Conservation (phyloP, 2,888 invertebrate species). For the Heliothis peltigera region DNA sequence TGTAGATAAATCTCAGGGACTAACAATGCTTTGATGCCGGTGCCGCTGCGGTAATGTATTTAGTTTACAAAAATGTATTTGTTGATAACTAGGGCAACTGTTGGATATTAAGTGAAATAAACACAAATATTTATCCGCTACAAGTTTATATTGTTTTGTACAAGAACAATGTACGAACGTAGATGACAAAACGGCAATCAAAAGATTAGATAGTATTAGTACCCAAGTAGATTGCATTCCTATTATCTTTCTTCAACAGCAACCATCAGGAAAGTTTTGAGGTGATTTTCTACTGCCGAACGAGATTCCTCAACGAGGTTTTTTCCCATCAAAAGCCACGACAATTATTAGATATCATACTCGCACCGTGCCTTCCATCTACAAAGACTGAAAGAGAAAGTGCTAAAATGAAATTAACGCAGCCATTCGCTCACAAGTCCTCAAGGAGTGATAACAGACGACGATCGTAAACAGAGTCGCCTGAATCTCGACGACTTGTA, state of each 20-base stretch:
- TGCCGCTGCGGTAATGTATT: no score
- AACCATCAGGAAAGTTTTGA: no score
- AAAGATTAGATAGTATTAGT: no score
- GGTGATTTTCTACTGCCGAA: neutral
- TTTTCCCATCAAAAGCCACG: neutral
- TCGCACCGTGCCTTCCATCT: neutral
- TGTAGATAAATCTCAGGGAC: constrained; percentile 16
- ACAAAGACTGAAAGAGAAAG: constrained; percentile 10
- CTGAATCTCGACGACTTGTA: constrained; percentile 44
- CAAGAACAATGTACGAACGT: no score
- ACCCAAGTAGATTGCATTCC: no score
- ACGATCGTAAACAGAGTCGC: constrained; percentile 47
- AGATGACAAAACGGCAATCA: no score
- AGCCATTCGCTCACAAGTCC: constrained; percentile 29
- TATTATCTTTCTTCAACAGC: no score
- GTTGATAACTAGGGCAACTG: no score
- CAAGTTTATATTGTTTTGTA: no score
- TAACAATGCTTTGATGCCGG: constrained; percentile 6
- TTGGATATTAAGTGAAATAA: no score
- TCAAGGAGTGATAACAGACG: constrained; percentile 36
- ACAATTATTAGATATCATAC: neutral
- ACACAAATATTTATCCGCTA: no score
- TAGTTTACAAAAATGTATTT: no score
- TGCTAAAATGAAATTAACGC: constrained; percentile 34
- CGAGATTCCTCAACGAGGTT: neutral